A percentile compares a stretch with the other conserved stretches of the same genome.
Evolutionary conservation across 2,888 invertebrate species (phyloP).

Genomic region (Oithona nana): DNA sequence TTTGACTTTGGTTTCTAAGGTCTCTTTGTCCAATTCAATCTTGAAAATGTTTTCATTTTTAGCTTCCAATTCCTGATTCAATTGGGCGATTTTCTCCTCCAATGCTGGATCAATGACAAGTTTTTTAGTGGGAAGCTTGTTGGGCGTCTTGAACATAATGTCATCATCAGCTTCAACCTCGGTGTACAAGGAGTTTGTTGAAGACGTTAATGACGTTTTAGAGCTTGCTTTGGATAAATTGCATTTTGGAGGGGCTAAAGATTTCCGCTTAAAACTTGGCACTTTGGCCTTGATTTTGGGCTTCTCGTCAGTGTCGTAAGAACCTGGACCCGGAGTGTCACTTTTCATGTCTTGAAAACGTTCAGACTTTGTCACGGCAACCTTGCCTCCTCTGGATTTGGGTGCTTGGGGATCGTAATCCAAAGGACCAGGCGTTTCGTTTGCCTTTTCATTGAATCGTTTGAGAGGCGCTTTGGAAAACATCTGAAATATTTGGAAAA

Average conservation of each 20-base stretch:
- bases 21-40: neutral
- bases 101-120: neutral
- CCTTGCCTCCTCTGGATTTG: neutral
- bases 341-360: neutral
- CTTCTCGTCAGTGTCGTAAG: neutral
- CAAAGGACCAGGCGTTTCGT: neutral
- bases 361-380: neutral
- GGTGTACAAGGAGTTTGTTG: neutral
- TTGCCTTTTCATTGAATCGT: constrained; percentile 5
- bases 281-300: neutral
- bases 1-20: neutral
- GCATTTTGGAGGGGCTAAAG: neutral
- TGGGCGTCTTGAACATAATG: neutral
- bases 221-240: neutral
- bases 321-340: neutral
- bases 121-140: neutral
- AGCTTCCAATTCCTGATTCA: neutral
- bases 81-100: neutral
- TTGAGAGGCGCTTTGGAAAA: constrained; percentile 5
- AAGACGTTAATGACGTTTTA: neutral
- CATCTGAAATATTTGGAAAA: no score
- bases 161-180: neutral
- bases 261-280: neutral
- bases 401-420: constrained; percentile 5
- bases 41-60: neutral